Evolutionary conservation across 2,888 invertebrate species (phyloP), one percentile per base, ranked within the genome.

Genomic region (Drosophila austrosaltans): DNA sequence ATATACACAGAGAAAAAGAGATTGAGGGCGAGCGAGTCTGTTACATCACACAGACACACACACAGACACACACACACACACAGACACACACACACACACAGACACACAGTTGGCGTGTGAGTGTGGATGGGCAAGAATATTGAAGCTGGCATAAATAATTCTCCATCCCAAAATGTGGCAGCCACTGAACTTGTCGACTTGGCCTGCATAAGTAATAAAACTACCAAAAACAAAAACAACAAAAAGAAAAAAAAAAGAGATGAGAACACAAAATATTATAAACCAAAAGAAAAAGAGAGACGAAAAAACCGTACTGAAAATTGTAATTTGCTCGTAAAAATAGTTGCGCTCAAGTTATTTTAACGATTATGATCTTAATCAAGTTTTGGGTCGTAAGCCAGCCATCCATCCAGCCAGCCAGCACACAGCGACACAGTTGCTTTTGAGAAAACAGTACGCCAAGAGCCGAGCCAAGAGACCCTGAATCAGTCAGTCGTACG

Each of bases 311-410:
- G 3, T 25, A 77, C 72, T 77, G 75, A 59, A 53, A 66, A 36
- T 62, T 66, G 87, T 81, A 87, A 82, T 87, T 82, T 77, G 76
- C 78, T 87, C 86, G 72, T 83, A 83, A 86, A 48, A 84, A 87
- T 85, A 87, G 86, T 87, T 82, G 83, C 83, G 83, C 88, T 87
- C 84, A 81, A 84, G 84, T 84, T 80, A 85, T 87, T 84, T 84
- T 87, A 84, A 84, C 86, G 88, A 87, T 84, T 88, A 87, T 87
- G 88, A 87, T 84, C 84, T 86, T 87, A 87, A 84, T 84, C 88
- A 84, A 84, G 75, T 80, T 82, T 58, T 16, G 44, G 36, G 57
- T n/a, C 20, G 40, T 25, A 28, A 53, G 42, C 36, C 36, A 7
- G 36, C 6, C 30, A 30, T 4, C 30, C 5, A 28, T 2, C 28